Evolutionary conservation across 1,140 invertebrate genomes (phyloP).

Genomic region (Wiebesia pumilae): DNA sequence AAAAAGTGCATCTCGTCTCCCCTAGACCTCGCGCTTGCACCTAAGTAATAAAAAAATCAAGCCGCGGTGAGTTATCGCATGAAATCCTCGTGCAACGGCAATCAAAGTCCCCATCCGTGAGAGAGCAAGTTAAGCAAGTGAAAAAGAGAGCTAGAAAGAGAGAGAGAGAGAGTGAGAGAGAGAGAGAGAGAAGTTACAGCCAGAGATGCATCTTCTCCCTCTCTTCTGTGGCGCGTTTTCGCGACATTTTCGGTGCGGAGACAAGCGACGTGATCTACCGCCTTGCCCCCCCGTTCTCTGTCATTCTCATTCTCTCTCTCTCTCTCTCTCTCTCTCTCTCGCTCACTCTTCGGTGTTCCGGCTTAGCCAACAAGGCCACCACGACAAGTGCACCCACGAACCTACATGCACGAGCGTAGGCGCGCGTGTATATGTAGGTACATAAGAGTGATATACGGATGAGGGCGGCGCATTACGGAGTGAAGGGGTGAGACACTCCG

Average conservation of each 20-base stretch:
- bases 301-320: neutral
- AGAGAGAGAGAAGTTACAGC: neutral
- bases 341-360: neutral
- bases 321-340: neutral
- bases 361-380: slow-evolving; percentile 27
- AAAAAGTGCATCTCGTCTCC: neutral
- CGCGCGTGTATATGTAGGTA: neutral
- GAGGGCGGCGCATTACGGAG: neutral
- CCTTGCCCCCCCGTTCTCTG: neutral
- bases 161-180: no score
- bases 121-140: neutral
- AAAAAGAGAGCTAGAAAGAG: neutral
- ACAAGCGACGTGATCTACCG: slow-evolving; percentile 42
- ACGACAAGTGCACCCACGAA: neutral
- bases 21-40: neutral
- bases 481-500: neutral
- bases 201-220: slow-evolving; percentile 33
- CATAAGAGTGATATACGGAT: slow-evolving; percentile 30
- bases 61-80: neutral
- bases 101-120: neutral
- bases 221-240: neutral
- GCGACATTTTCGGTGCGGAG: slow-evolving; percentile 29
- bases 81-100: neutral
- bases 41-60: neutral
- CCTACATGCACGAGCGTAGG: neutral